Base-by-base conservation (phyloP, 1,140 invertebrate genomes). In the Drosophila nigrodunni region DNA sequence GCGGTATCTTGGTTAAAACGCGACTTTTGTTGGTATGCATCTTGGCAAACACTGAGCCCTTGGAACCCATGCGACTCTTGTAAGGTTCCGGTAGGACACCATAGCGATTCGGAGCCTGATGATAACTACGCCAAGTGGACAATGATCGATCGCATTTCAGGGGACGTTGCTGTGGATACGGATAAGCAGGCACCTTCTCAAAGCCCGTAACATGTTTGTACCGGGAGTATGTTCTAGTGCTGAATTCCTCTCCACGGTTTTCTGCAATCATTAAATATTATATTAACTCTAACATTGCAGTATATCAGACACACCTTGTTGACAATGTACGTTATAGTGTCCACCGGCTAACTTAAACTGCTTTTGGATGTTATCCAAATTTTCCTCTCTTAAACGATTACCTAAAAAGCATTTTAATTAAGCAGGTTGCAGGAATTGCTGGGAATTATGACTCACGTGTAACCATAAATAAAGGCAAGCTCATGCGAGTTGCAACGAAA, bases 41-140 rank as follows among this genome's bases (percentile, higher is more conserved):
- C 10, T 82, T 90, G 37, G 79, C 72, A 35, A 91, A 92, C 0
- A 61, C 21, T 0, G 90, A 39, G 10, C 90, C 90, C 58, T 87
- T 67, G 10, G 74, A 54, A 3, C 90, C 90, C 57, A 43, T 74
- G 0, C 60, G 57, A 0, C 50, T 64, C 5, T 52, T 58, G 35
- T 54, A 92, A 0, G 90, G 90, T 6, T 54, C 54, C 0, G 68
- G 74, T 0, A 71, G 71, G 0, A 86, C 68, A 0, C 82, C 77
- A 15, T 92, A 92, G 2, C 82, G 77, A 71, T 89, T 92, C 0
- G 90, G 90, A 0, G 90, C 67, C 25, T 89, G 72, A 9, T 88
- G 74, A 66, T 85, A 92, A 8, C 67, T 55, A 6, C 59, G 64
- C 52, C 72, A 78, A 0, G 62, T 74, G 21, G 78, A 88, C 74